Base-by-base conservation (phyloP, 92 coral and sea anemone genomes). In the Porites rus region DNA sequence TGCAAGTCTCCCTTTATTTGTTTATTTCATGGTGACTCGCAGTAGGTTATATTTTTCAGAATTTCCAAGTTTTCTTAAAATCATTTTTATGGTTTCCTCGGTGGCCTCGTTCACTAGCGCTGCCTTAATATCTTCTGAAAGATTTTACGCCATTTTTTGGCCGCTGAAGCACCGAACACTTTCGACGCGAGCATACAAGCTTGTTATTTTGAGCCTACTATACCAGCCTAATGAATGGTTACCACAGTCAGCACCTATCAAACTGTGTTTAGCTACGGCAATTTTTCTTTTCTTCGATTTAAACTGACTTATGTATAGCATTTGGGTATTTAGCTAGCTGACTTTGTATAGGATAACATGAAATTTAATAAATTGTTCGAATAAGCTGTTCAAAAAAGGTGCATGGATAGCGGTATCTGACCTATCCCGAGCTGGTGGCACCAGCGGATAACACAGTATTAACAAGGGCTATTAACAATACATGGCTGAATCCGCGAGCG, bases 121-220 rank as follows among this genome's bases (percentile, higher is more conserved):
- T 11, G 61, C 3, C 3, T 56, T 56, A 3, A 56, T 56, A 56
- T 56, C 4, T 10, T 4, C 16, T 8, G 72, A 67, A 13, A 67
- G 46, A 67, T 21, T 67, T 67, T 67, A 22, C 72, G 46, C 38
- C 18, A 10, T 69, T 2, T 24, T 10, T 69, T 25, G 74, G 74
- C 74, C 74, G 38, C 14, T 69, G 12, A 69, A 69, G 51, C 74
- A 56, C 61, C 12, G 74, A 69, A 69, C 74, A 22, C 1, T 69
- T 24, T 25, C 6, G 6, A 0, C 0, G 74, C 43, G 74, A 21
- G 51, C 52, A 22, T 69, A 69, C 74, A 6, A 51, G 50, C 10
- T 69, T 24, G 50, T 24, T 22, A 31, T 69, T 20, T 69, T 69
- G 46, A 38, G 46, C 46, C 46, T 38, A 38, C 5, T 1, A 38